These are phyloP conservation scores for Henicopernis longicauda DNA, from an alignment of 2,113 vertebrate genomes.

Conservation along the genomic window DNA sequence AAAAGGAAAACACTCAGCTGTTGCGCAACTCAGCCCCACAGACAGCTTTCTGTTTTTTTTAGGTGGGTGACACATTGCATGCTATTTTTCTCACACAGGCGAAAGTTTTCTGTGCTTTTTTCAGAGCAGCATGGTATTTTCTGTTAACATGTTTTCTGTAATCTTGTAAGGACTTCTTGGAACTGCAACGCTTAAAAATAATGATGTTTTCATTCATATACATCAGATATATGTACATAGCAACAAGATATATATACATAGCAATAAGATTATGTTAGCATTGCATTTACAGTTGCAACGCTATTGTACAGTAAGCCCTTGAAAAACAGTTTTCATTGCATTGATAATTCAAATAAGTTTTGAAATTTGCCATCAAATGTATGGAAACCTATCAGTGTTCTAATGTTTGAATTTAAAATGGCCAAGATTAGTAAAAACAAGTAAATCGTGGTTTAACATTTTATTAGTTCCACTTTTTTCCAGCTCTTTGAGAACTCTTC, in stretches of 20 bases:
- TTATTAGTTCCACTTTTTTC: conserved; percentile 1
- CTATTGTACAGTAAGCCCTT: neutral
- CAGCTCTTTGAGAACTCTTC: conserved; percentile 43
- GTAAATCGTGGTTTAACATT: neutral
- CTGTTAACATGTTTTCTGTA: neutral
- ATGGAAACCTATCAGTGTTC: neutral
- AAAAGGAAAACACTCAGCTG: neutral
- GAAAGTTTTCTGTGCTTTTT: neutral
- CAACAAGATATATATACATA: neutral
- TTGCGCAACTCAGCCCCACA: neutral
- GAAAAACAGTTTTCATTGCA: neutral
- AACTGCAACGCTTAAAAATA: neutral
- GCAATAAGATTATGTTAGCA: neutral
- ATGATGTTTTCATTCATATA: neutral
- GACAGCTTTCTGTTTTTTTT: neutral
- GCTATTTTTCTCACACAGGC: neutral
- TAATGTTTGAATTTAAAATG: neutral
- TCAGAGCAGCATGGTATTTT: neutral
- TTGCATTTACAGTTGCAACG: neutral
- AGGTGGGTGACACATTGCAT: neutral
- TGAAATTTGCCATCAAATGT: neutral
- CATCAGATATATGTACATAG: neutral
- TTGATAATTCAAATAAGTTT: neutral
- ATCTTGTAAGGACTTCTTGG: neutral
- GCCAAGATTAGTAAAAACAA: neutral